These are phyloP conservation scores for Anthopleura xanthogrammica DNA, from an alignment of 92 coral and sea anemone species.

Conservation along the genomic window DNA sequence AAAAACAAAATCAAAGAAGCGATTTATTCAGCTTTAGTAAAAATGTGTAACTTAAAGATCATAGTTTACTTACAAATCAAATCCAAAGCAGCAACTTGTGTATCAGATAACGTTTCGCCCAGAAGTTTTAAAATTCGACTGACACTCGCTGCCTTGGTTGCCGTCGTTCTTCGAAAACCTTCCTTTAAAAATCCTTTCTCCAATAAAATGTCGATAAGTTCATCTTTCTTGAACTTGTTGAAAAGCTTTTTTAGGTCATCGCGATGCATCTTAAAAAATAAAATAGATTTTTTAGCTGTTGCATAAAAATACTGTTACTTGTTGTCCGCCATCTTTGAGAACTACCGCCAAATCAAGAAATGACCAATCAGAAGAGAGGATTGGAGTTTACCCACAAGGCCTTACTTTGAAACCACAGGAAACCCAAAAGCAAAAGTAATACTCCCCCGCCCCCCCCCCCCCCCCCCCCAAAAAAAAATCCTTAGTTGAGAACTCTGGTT, in stretches of 20 bases:
- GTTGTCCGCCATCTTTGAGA: constrained; percentile 42
- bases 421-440: too few species aligned
- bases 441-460: too few species aligned
- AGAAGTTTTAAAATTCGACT: constrained; percentile 52
- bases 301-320: not conserved
- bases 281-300: constrained; percentile 10
- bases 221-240: constrained; percentile 75
- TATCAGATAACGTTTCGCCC: constrained; percentile 43
- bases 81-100: constrained; percentile 60
- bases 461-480: too few species aligned
- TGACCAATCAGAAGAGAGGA: constrained; percentile 22
- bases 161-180: constrained; percentile 27
- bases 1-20: not conserved
- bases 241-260: constrained; percentile 57
- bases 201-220: constrained; percentile 55
- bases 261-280: constrained; percentile 36
- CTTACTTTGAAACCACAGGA: too few species aligned
- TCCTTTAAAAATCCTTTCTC: constrained; percentile 58
- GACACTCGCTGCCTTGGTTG: constrained; percentile 61
- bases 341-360: constrained; percentile 21
- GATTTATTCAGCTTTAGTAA: not conserved
- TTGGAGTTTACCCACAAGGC: not conserved
- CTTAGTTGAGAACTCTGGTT: too few species aligned
- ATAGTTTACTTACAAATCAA: constrained; percentile 62
- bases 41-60: not conserved